Percentiles rank a stretch among this genome's conserved stretches.
These are phyloP conservation scores for Toxonevra muliebris DNA, from an alignment of 2,888 invertebrate species.

Conservation along the genomic window DNA sequence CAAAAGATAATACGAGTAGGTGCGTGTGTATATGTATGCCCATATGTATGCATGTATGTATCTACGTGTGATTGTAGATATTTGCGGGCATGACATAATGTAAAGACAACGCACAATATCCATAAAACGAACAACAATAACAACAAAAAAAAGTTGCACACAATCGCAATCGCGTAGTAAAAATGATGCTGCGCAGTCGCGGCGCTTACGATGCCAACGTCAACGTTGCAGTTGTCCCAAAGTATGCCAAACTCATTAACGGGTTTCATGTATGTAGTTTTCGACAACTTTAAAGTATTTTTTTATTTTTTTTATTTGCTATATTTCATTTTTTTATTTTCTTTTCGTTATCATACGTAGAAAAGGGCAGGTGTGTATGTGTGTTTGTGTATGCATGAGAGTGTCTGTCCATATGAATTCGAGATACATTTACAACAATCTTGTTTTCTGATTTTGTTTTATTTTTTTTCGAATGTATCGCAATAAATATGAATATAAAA, in stretches of 20 bases:
- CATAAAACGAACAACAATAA: background rate
- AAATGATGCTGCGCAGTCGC: background rate
- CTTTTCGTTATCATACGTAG: background rate
- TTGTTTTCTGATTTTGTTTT: background rate
- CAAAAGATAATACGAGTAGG: slow-evolving; percentile 2
- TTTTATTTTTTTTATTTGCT: slow-evolving; percentile 15
- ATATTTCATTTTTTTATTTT: slow-evolving; percentile 1
- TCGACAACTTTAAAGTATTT: slow-evolving; percentile 5
- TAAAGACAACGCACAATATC: slow-evolving; percentile 3
- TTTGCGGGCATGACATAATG: slow-evolving; percentile 19
- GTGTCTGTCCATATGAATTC: slow-evolving; percentile 5
- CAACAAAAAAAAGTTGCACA: background rate
- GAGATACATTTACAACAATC: too few relatives aligned
- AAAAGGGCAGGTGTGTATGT: background rate
- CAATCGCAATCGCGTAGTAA: background rate
- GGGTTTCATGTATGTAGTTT: slow-evolving; percentile 19
- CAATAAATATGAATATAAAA: too few relatives aligned
- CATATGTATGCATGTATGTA: background rate
- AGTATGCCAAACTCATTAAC: slow-evolving; percentile 41
- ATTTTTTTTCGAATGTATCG: background rate
- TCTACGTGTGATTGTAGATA: background rate
- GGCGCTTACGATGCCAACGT: background rate
- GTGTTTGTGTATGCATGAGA: background rate
- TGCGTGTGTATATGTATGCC: background rate
- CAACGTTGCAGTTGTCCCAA: slow-evolving; percentile 3